A percentile compares a stretch with the other conserved stretches of the same genome.
These are phyloP conservation scores for Drosophila persimilis DNA, from an alignment of 1,140 invertebrate species.

Conservation along the genomic window DNA sequence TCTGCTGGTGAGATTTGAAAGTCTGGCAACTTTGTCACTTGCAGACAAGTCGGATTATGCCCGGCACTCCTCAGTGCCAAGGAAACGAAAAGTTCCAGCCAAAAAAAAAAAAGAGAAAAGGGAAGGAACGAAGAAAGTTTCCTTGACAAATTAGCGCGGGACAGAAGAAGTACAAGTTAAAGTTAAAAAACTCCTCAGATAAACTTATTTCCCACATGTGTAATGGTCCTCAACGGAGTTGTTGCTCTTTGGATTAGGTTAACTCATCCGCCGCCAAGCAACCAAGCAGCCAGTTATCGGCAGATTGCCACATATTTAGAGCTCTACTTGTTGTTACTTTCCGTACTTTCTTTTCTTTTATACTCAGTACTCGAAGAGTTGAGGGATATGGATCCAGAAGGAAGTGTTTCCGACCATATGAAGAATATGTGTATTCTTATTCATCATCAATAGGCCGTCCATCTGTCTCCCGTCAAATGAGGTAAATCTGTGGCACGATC, in stretches of 20 bases:
- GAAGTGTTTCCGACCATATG: no score
- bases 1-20: conserved; percentile 36
- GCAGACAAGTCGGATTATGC: conserved; percentile 37
- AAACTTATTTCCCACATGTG: conserved; percentile 51
- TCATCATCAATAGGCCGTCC: no score
- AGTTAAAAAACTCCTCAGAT: conserved; percentile 26
- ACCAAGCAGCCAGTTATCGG: conserved; percentile 23
- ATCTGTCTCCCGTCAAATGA: no score
- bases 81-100: background rate
- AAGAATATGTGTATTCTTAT: no score
- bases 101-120: conserved; percentile 1
- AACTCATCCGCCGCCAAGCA: conserved; percentile 21
- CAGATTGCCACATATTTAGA: conserved; percentile 39
- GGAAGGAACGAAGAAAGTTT: conserved; percentile 19
- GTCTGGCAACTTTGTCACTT: conserved; percentile 38
- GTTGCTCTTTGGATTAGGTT: conserved; percentile 35
- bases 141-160: conserved; percentile 36
- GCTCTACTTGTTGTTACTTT: conserved; percentile 43
- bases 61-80: background rate
- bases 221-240: conserved; percentile 32
- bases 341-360: background rate
- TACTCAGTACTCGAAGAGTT: no score
- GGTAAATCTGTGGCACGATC: no score
- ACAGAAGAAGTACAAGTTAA: background rate
- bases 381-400: no score